These are phyloP conservation scores for Apodemus sylvaticus DNA, from an alignment of 2,113 vertebrate species.

Conservation along the genomic window DNA sequence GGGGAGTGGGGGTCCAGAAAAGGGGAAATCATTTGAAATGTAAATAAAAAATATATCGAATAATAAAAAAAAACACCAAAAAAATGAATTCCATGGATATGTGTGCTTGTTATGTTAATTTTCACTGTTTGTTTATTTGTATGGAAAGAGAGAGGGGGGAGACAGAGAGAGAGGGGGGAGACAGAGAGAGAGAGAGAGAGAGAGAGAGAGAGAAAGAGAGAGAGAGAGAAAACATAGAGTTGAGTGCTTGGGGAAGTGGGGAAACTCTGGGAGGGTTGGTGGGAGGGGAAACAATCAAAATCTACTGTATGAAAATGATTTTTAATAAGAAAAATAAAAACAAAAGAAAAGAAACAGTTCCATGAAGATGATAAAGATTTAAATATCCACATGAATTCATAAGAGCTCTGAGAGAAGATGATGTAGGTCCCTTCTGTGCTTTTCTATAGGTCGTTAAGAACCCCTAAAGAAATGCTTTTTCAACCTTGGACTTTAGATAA, in stretches of 20 bases:
- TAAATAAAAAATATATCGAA: too few species aligned
- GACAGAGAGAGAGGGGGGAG: too few species aligned
- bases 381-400: conserved; percentile 11
- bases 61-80: too few species aligned
- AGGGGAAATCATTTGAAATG: too few species aligned
- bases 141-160: background rate
- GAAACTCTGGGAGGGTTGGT: background rate
- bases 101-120: background rate
- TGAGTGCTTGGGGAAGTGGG: background rate
- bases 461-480: conserved; percentile 55
- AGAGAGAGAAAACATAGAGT: background rate
- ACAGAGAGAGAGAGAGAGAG: background rate
- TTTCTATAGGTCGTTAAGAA: conserved; percentile 70
- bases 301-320: background rate
- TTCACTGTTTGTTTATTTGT: background rate
- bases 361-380: background rate
- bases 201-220: background rate
- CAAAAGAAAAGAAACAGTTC: background rate
- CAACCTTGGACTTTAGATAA: conserved; percentile 64
- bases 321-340: background rate
- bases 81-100: background rate
- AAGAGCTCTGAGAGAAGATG: conserved; percentile 28
- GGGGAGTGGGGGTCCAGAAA: too few species aligned
- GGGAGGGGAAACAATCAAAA: background rate
- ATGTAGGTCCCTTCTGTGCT: conserved; percentile 35